A percentile compares a stretch with the other conserved stretches of the same genome.
phyloP scores from a whole-genome alignment of 2,797 vertebrate genomes.

The Sandelia bainsii region DNA sequence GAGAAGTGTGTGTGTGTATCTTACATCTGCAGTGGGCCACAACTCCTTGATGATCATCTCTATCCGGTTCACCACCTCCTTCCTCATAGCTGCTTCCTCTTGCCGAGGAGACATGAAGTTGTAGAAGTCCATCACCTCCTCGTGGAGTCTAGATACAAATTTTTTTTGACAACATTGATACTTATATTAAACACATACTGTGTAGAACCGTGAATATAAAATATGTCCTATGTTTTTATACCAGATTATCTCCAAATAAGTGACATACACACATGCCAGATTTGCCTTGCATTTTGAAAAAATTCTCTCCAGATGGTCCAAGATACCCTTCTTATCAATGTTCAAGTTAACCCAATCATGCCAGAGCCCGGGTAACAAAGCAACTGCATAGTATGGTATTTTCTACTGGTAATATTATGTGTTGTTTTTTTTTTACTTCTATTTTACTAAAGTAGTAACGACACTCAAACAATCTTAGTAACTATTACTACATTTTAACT shows the following conservation, averaged over 20 bases:
- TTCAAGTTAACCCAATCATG: conserved; percentile 8
- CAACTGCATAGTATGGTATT: background rate
- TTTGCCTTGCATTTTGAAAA: background rate
- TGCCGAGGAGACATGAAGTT: conserved; percentile 97
- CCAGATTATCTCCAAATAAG: background rate
- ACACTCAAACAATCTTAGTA: background rate
- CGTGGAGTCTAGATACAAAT: conserved; percentile 87
- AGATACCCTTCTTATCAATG: conserved; percentile 27
- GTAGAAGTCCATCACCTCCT: conserved; percentile 98
- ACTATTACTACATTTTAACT: no score
- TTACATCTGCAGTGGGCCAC: conserved; percentile 95
- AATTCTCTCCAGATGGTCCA: conserved; percentile 23
- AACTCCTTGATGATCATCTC: conserved; percentile 96
- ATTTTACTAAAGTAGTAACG: background rate
- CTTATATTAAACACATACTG: background rate
- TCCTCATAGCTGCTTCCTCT: conserved; percentile 97
- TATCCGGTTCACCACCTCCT: conserved; percentile 96
- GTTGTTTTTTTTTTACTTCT: background rate
- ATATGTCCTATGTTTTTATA: background rate
- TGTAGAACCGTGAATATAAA: background rate
- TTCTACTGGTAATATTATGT: background rate
- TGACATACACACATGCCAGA: background rate
- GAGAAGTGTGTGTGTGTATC: conserved; percentile 35
- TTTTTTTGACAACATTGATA: background rate
- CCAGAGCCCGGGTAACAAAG: conserved; percentile 6